Base-by-base conservation (phyloP, 2,888 invertebrate species). In the Drosophila villosipedis region DNA sequence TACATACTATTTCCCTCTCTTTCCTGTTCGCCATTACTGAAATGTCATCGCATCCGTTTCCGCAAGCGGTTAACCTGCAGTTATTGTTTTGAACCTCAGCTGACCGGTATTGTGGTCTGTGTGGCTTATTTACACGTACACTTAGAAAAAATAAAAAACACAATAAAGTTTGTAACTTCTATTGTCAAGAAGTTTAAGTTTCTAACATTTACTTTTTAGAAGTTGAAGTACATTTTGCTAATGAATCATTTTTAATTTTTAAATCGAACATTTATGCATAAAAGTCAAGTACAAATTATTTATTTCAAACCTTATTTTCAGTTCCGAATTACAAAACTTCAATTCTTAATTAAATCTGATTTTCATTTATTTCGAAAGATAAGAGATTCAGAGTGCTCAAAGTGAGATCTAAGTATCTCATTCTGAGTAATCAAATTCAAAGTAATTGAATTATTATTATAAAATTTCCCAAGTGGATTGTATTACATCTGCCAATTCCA, bases 21-120 rank as follows among this genome's bases (percentile, higher is more conserved):
- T 5, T 22, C 12, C 3, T 47, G 22, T 25, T 49, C 30, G 39
- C 39, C 41, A 52, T 47, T 37, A 28, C 16, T 65, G 59, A 61
- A 68, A 69, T 68, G 57, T 37, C 65, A 65, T 41, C 65, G 68
- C 58, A 79, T 82, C 64, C 72, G 61, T 68, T 76, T 68, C 64
- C 73, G 61, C 55, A 41, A 35, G 73, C 70, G 72, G 64, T 90
- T 78, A 72, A 73, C 74, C 68, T 65, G 68, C 72, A 76, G 77
- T 74, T 64, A 81, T 67, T n/a, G 30, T 70, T 63, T 63, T 43
- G 43, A 69, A 64, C 63, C 69, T 61, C 63, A 66, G 65, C 55
- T 63, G 58, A 52, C 43, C 39, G 49, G 43, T 49, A 58, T 60
- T 68, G 41, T 19, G 41, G 35, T n/a, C 31, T 19, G 61, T 22